phyloP scores from a whole-genome alignment of 2,113 vertebrate species.

The Xyrauchen texanus region DNA sequence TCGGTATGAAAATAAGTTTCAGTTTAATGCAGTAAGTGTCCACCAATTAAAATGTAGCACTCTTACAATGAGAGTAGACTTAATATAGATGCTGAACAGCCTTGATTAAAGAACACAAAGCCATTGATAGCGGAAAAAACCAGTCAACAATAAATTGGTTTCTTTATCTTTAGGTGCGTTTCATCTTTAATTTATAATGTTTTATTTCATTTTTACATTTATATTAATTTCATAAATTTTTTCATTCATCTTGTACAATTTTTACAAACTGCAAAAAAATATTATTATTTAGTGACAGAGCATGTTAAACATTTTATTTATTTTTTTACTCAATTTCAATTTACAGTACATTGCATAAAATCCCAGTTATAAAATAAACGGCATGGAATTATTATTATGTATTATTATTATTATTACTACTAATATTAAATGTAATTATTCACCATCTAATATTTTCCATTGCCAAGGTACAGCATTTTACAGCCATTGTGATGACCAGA shows the following conservation, averaged over 20 bases:
- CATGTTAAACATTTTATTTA: not conserved
- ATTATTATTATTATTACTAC: too few relatives aligned
- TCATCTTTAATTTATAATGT: too few relatives aligned
- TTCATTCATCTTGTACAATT: not conserved
- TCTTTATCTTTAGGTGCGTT: too few relatives aligned
- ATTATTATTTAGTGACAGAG: not conserved
- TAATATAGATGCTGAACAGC: slow-evolving; percentile 28
- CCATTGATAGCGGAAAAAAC: slow-evolving; percentile 11
- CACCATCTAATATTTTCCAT: not conserved
- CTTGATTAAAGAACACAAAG: slow-evolving; percentile 10
- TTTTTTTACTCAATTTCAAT: too few relatives aligned
- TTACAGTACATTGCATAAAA: too few relatives aligned
- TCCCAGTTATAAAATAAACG: too few relatives aligned
- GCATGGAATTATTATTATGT: too few relatives aligned
- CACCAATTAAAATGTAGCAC: not conserved
- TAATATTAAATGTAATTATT: too few relatives aligned
- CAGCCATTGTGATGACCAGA: slow-evolving; percentile 7
- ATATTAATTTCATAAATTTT: too few relatives aligned
- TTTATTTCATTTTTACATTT: too few relatives aligned
- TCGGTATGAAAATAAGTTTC: slow-evolving; percentile 31
- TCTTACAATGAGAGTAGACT: slow-evolving; percentile 28
- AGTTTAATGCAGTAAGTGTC: slow-evolving; percentile 21
- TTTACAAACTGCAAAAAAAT: not conserved
- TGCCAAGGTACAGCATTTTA: not conserved
- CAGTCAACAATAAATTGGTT: not conserved